These are phyloP conservation scores for Phortica magna DNA, from an alignment of 2,888 invertebrate species.

Conservation along the genomic window DNA sequence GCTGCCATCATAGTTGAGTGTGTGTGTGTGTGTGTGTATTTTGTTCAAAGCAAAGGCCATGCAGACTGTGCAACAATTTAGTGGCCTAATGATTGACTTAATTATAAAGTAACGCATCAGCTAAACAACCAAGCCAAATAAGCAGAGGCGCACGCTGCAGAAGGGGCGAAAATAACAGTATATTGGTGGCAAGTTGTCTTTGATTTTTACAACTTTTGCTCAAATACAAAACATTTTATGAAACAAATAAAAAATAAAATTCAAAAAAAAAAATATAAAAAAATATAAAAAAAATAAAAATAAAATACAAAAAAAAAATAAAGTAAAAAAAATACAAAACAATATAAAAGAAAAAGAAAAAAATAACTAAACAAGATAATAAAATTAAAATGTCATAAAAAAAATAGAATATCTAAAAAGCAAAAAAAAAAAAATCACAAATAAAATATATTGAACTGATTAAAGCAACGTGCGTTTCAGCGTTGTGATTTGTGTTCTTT, in stretches of 20 bases:
- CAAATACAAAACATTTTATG: no score
- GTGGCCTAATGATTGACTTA: constrained; percentile 10
- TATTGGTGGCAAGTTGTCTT: not conserved
- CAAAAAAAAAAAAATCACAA: not conserved
- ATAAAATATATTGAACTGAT: not conserved
- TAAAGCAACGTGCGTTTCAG: no score
- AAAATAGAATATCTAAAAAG: constrained; percentile 41
- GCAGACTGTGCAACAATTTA: not conserved
- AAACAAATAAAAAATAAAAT: constrained; percentile 3
- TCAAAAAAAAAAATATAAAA: no score
- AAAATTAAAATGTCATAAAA: constrained; percentile 48
- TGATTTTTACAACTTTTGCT: not conserved
- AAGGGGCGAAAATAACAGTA: no score
- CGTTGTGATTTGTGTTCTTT: no score
- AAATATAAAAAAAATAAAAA: not conserved
- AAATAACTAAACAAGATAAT: constrained; percentile 50
- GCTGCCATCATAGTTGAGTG: no score
- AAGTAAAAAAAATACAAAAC: not conserved
- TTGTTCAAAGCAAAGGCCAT: not conserved
- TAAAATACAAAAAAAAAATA: not conserved
- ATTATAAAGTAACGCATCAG: constrained; percentile 6
- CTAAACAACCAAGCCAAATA: not conserved
- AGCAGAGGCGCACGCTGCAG: no score
- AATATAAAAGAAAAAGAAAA: constrained; percentile 48
- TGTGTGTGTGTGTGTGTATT: constrained; percentile 18